Percentiles rank a stretch among this genome's conserved stretches.
Conservation (phyloP, 2,888 invertebrate species). For the Dryomyza anilis region DNA sequence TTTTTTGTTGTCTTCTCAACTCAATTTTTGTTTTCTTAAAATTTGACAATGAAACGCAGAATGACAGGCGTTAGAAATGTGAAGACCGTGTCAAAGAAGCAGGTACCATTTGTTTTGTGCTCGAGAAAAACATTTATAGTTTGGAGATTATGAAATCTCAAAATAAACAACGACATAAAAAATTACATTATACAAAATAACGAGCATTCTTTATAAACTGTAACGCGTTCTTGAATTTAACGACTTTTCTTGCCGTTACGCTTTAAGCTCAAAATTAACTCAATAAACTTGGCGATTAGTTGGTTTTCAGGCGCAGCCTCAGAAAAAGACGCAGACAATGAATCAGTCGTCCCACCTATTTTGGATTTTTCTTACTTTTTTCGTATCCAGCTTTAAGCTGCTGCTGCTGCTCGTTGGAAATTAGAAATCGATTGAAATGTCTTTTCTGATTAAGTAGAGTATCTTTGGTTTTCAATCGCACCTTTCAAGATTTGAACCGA, state of each 20-base stretch:
- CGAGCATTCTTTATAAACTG: no score
- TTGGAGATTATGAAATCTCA: no score
- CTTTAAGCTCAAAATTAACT: background rate
- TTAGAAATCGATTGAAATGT: constrained; percentile 34
- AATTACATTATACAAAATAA: no score
- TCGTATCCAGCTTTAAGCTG: no score
- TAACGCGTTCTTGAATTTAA: no score
- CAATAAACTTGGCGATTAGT: constrained; percentile 9
- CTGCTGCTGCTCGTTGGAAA: constrained; percentile 12
- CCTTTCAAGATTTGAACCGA: constrained; percentile 32
- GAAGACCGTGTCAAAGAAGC: background rate
- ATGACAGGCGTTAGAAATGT: constrained; percentile 7
- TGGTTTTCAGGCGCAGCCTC: background rate
- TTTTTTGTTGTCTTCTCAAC: background rate
- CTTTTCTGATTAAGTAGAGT: constrained; percentile 32
- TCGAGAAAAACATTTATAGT: no score
- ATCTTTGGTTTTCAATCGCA: constrained; percentile 34
- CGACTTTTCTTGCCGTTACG: no score
- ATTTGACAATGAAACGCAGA: constrained; percentile 12
- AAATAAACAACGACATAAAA: no score
- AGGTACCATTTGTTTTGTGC: no score
- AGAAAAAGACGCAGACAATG: background rate
- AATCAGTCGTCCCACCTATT: no score
- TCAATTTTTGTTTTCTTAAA: background rate
- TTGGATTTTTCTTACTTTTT: no score